Conservation (phyloP, 1,140 invertebrate genomes). For the Zaprionus nigranus region DNA sequence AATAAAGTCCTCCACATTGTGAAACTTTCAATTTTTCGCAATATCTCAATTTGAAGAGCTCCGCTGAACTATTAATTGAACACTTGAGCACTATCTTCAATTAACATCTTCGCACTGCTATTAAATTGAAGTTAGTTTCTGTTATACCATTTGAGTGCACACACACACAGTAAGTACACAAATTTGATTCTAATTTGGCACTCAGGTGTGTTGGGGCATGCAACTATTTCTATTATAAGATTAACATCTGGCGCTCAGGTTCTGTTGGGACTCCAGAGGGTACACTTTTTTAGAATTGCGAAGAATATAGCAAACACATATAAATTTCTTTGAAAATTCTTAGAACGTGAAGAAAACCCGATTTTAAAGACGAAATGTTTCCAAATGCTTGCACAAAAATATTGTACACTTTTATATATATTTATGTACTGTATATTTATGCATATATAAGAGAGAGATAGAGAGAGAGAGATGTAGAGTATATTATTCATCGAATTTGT, state of each 20-base stretch:
- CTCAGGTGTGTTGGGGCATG: constrained; percentile 54
- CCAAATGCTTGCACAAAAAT: constrained; percentile 45
- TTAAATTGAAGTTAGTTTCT: not conserved
- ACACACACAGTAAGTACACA: constrained; percentile 13
- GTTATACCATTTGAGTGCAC: not conserved
- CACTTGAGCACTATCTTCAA: not conserved
- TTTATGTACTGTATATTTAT: constrained; percentile 1
- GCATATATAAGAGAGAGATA: constrained; percentile 7
- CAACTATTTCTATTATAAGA: constrained; percentile 54
- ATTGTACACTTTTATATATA: constrained; percentile 29
- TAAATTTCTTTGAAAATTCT: constrained; percentile 35
- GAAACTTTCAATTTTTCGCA: constrained; percentile 38
- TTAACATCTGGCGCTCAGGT: constrained; percentile 54
- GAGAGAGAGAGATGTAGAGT: constrained; percentile 12
- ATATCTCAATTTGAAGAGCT: constrained; percentile 35
- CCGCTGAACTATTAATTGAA: constrained; percentile 19
- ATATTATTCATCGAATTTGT: constrained; percentile 57
- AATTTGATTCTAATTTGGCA: constrained; percentile 33
- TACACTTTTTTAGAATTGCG: constrained; percentile 17
- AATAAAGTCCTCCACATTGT: constrained; percentile 40
- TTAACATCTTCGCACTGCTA: constrained; percentile 1
- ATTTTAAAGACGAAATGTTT: constrained; percentile 51
- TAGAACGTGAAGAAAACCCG: constrained; percentile 15
- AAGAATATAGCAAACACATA: constrained; percentile 42
- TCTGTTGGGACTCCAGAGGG: constrained; percentile 24